Percentiles rank a stretch among this genome's conserved stretches.
These are phyloP conservation scores for Siderastrea radians DNA, from an alignment of 92 coral and sea anemone species.

Conservation along the genomic window DNA sequence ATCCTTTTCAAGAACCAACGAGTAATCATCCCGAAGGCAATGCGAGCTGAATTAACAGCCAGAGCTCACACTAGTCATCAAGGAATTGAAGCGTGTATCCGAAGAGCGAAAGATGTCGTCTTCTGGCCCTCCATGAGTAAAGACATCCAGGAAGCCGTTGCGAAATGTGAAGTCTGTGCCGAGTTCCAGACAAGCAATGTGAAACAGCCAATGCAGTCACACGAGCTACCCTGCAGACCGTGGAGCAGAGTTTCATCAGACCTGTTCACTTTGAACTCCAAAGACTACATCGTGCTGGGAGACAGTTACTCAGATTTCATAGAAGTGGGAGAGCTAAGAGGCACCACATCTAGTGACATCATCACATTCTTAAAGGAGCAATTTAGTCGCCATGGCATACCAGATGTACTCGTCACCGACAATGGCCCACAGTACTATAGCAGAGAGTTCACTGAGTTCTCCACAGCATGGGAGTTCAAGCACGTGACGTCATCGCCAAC, in stretches of 20 bases:
- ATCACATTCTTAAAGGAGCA: slow-evolving; percentile 37
- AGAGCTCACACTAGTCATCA: slow-evolving; percentile 39
- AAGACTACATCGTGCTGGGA: slow-evolving; percentile 43
- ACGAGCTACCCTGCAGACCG: slow-evolving; percentile 55
- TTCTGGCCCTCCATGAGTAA: slow-evolving; percentile 29
- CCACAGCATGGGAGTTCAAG: slow-evolving; percentile 30
- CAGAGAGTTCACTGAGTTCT: slow-evolving; percentile 36
- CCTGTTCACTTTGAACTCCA: slow-evolving; percentile 47
- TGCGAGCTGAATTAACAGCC: slow-evolving; percentile 12
- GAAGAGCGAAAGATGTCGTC: slow-evolving; percentile 29
- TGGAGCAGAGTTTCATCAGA: slow-evolving; percentile 62
- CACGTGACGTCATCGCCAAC: slow-evolving; percentile 6
- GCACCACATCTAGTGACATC: background rate
- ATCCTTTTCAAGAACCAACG: slow-evolving; percentile 46
- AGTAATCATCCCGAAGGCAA: slow-evolving; percentile 13
- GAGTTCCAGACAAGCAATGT: slow-evolving; percentile 5
- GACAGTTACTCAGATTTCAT: slow-evolving; percentile 63
- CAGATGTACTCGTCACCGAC: slow-evolving; percentile 50
- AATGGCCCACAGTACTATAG: slow-evolving; percentile 38
- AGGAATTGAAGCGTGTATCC: slow-evolving; percentile 27
- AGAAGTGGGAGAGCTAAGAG: slow-evolving; percentile 44
- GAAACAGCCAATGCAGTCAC: slow-evolving; percentile 36
- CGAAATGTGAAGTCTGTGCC: slow-evolving; percentile 29
- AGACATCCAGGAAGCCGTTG: slow-evolving; percentile 23
- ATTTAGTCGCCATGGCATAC: slow-evolving; percentile 58